A percentile compares a stretch with the other conserved stretches of the same genome.
These are phyloP conservation scores for Amblyjoppa fuscipennis DNA, from an alignment of 2,888 invertebrate genomes.

Conservation along the genomic window DNA sequence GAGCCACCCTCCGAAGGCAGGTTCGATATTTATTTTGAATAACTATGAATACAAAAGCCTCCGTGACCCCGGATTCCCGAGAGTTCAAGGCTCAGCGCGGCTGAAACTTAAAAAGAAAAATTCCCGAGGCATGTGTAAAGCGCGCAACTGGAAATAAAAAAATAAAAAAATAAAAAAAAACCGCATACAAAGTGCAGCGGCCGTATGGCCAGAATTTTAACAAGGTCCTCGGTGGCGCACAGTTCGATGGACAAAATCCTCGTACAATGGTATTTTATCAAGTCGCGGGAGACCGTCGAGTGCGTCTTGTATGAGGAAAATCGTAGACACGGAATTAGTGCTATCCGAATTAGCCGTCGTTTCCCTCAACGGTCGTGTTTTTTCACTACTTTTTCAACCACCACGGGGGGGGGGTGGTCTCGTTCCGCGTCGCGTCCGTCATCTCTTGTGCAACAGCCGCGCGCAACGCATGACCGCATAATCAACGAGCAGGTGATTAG, in stretches of 20 bases:
- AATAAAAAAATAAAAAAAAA: not conserved
- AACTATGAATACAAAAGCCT: conserved; percentile 17
- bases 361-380: conserved; percentile 39
- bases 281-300: not conserved
- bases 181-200: conserved; percentile 41
- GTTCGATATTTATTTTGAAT: conserved; percentile 11
- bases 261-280: conserved; percentile 19
- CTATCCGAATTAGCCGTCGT: conserved; percentile 45
- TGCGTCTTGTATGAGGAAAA: not conserved
- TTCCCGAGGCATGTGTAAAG: conserved; percentile 35
- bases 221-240: conserved; percentile 38
- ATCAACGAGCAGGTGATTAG: conserved; percentile 62
- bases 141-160: conserved; percentile 30
- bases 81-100: conserved; percentile 59
- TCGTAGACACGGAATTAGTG: conserved; percentile 44
- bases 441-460: conserved; percentile 40
- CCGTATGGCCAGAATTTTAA: conserved; percentile 52
- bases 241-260: conserved; percentile 49
- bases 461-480: conserved; percentile 64
- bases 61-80: conserved; percentile 16
- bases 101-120: conserved; percentile 39
- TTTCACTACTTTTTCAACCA: conserved; percentile 12
- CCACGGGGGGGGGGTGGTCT: conserved; percentile 18
- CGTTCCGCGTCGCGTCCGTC: conserved; percentile 15
- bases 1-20: not conserved